Conservation (phyloP, 2,888 invertebrate genomes). For the Trissoscelio sp. region DNA sequence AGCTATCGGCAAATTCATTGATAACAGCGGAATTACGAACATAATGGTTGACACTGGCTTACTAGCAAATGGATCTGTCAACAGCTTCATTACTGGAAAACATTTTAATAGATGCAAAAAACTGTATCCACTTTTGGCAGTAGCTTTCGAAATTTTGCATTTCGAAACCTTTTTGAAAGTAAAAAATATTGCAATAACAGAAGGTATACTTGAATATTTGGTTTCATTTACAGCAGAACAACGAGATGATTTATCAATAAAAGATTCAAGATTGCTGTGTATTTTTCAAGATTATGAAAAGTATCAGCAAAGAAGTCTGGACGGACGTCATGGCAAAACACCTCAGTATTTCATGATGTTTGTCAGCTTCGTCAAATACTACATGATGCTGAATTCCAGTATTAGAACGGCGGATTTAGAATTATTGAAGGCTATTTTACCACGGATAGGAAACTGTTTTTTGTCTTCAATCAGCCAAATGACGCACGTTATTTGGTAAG, state of each 20-base stretch:
- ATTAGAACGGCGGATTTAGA: conserved; percentile 50
- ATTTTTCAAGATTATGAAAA: not conserved
- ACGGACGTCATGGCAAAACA: conserved; percentile 66
- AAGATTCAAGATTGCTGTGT: not conserved
- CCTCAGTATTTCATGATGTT: conserved; percentile 71
- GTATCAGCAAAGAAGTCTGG: not conserved
- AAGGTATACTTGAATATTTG: not conserved
- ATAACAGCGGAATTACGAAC: conserved; percentile 68
- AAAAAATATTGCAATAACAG: not conserved
- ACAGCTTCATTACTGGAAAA: conserved; percentile 63
- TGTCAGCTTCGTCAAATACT: conserved; percentile 23
- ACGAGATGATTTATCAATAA: not conserved
- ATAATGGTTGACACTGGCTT: conserved; percentile 62
- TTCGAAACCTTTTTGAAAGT: conserved; percentile 57
- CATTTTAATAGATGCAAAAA: conserved; percentile 67
- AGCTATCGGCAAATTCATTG: conserved; percentile 73
- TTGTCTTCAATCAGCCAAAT: conserved; percentile 63
- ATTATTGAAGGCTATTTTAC: conserved; percentile 43
- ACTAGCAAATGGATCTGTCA: conserved; percentile 52
- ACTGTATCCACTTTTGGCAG: conserved; percentile 49
- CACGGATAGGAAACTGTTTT: conserved; percentile 66
- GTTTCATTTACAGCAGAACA: not conserved
- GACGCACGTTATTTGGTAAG: conserved; percentile 58
- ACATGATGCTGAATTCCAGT: conserved; percentile 26
- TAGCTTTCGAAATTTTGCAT: conserved; percentile 31